Evolutionary conservation across 2,113 vertebrate genomes (phyloP).

Genomic region (Empidonax traillii): DNA sequence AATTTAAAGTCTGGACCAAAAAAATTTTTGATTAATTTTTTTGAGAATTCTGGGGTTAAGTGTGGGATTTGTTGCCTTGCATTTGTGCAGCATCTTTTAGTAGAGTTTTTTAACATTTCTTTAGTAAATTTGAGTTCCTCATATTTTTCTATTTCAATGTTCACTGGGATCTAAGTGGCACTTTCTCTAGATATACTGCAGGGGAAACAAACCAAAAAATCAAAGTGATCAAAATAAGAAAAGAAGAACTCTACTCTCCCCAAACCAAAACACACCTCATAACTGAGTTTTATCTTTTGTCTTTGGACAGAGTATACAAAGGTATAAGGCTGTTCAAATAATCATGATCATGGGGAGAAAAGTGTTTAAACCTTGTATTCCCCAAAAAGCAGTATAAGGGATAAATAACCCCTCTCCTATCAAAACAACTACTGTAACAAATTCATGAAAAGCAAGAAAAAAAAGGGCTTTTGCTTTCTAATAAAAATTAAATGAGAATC

Average conservation of each 20-base stretch:
- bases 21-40: background rate
- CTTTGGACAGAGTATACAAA: background rate
- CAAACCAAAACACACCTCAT: background rate
- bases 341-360: background rate
- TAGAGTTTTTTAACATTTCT: background rate
- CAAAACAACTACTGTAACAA: background rate
- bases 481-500: background rate
- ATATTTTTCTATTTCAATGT: background rate
- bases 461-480: background rate
- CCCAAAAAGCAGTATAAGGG: background rate
- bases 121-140: background rate
- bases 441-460: background rate
- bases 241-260: fast-evolving
- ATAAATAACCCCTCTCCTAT: background rate
- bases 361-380: background rate
- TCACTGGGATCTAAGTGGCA: background rate
- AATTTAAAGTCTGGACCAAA: background rate
- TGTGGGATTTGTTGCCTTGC: background rate
- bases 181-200: background rate
- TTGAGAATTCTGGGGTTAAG: background rate
- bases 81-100: background rate
- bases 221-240: background rate
- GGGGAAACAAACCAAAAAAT: background rate
- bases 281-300: background rate
- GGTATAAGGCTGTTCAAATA: background rate